A percentile compares a stretch with the other conserved stretches of the same genome.
phyloP scores from a whole-genome alignment of 2,888 invertebrate species.

The Chironomus riparius region DNA sequence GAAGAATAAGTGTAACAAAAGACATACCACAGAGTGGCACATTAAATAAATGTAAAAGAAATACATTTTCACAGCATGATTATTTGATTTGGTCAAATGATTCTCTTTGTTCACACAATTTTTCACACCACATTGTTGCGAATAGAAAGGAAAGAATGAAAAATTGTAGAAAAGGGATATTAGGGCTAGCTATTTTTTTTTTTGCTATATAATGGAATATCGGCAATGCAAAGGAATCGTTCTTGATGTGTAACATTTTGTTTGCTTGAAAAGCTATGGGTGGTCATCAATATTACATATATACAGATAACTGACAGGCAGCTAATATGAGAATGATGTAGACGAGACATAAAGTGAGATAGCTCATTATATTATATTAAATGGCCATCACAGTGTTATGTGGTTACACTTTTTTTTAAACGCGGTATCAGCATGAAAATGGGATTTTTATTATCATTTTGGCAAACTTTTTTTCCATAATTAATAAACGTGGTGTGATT shows the following conservation, averaged over 20 bases:
- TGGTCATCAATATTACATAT: conserved; percentile 16
- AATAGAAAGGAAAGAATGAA: not conserved
- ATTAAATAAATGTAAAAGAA: not conserved
- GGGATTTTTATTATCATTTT: no score
- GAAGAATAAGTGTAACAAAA: not conserved
- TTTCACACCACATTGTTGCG: conserved; percentile 25
- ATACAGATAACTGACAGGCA: not conserved
- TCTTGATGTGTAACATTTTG: not conserved
- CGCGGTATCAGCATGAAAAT: no score
- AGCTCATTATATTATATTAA: not conserved
- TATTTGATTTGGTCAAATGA: conserved; percentile 28
- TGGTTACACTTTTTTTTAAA: not conserved
- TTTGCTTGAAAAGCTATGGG: conserved; percentile 11
- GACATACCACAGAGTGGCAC: not conserved
- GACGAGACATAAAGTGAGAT: not conserved
- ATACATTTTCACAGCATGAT: conserved; percentile 27
- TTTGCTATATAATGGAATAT: not conserved
- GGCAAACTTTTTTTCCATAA: no score
- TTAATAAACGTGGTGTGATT: no score
- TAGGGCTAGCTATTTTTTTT: not conserved
- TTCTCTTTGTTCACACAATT: conserved; percentile 13
- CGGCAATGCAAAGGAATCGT: not conserved
- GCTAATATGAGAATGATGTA: conserved; percentile 21
- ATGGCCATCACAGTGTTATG: not conserved
- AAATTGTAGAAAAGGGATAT: not conserved